Evolutionary conservation across 2,113 vertebrate genomes (phyloP).

Genomic region (Lepus europaeus): DNA sequence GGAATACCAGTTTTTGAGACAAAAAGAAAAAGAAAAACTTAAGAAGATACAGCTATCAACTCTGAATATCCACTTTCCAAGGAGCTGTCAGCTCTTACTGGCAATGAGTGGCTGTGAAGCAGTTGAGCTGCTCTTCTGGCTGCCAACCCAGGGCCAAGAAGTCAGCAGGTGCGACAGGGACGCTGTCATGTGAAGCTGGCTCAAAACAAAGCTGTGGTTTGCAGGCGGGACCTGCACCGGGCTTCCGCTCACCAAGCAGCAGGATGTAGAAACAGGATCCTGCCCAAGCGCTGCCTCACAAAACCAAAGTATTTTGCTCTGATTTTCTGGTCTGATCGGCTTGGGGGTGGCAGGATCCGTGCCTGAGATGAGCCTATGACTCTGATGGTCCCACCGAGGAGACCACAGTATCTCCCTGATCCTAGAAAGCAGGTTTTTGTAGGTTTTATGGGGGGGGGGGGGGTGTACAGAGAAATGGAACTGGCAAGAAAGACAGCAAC

Average conservation of each 20-base stretch:
- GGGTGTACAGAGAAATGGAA: not conserved
- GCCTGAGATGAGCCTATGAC: conserved; percentile 36
- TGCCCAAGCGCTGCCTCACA: conserved; percentile 23
- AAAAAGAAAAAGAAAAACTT: conserved; percentile 30
- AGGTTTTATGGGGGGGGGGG: not conserved
- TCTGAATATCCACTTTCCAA: conserved; percentile 52
- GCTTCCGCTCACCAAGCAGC: conserved; percentile 72
- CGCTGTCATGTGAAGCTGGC: conserved; percentile 71
- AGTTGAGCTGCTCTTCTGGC: conserved; percentile 69
- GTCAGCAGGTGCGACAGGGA: conserved; percentile 78
- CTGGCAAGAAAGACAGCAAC: not conserved
- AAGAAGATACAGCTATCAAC: conserved; percentile 13
- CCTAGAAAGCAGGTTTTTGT: not conserved
- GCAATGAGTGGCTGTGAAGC: conserved; percentile 53
- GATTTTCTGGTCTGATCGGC: conserved; percentile 66
- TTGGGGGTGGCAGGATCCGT: conserved; percentile 55
- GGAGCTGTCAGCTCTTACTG: not conserved
- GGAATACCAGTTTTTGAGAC: not conserved
- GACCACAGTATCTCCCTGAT: not conserved
- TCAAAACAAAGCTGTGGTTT: conserved; percentile 78
- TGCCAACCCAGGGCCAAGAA: conserved; percentile 71
- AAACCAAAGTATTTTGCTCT: conserved; percentile 59
- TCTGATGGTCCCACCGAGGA: not conserved
- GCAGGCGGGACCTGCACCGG: conserved; percentile 62
- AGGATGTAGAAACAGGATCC: conserved; percentile 81